Percentiles rank a stretch among this genome's conserved stretches.
Conservation (phyloP, 2,888 invertebrate species). For the Pristionchus arcanus region DNA sequence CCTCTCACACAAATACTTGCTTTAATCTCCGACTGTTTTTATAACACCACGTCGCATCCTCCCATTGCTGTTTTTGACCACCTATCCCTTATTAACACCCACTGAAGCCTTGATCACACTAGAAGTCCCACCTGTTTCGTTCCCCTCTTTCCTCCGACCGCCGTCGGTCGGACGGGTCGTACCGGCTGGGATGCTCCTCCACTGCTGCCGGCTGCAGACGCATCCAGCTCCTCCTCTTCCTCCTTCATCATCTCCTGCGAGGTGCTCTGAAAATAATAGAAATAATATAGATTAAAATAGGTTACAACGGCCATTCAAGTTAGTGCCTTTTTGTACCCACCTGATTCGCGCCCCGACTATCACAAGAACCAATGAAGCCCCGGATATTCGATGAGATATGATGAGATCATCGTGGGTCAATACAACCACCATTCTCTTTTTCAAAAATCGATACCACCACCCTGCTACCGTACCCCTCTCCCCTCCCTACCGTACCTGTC, state of each 20-base stretch:
- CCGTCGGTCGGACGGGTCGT: background rate
- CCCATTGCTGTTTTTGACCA: too few relatives aligned
- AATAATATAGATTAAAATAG: background rate
- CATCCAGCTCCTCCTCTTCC: constrained; percentile 29
- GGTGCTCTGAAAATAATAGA: background rate
- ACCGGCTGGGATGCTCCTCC: background rate
- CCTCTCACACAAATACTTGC: too few relatives aligned
- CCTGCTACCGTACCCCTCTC: too few relatives aligned
- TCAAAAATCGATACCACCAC: too few relatives aligned
- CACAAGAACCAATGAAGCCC: background rate
- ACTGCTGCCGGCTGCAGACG: background rate
- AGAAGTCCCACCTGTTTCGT: constrained; percentile 25
- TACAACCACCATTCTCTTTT: too few relatives aligned
- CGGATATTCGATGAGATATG: background rate
- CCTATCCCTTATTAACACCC: too few relatives aligned
- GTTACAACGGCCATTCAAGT: too few relatives aligned
- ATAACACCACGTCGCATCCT: too few relatives aligned
- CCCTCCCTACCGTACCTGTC: constrained; percentile 34
- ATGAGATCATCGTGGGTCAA: too few relatives aligned
- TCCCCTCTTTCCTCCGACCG: constrained; percentile 19
- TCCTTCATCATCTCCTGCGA: constrained; percentile 34
- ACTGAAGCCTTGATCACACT: too few relatives aligned
- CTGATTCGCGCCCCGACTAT: background rate
- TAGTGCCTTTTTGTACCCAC: background rate
- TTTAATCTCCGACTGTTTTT: too few relatives aligned